Percentiles rank a stretch among this genome's conserved stretches.
Evolutionary conservation across 92 coral and sea anemone species (phyloP).

Genomic region (Hydrozoanthus gracilis): DNA sequence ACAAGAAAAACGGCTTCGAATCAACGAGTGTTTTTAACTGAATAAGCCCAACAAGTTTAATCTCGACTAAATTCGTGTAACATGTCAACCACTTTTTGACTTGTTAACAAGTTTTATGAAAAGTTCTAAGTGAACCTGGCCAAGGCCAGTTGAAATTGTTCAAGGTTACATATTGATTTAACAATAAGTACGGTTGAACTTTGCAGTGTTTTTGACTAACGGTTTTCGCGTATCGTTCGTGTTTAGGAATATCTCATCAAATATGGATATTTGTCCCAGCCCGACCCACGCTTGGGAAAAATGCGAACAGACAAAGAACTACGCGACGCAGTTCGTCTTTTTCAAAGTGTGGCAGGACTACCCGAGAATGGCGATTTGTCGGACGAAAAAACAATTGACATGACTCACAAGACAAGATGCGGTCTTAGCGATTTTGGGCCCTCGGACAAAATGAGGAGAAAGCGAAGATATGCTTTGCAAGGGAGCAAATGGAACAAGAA

Average conservation of each 20-base stretch:
- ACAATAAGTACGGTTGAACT: too few relatives aligned
- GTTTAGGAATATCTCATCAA: slow-evolving; percentile 73
- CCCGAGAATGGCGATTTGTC: slow-evolving; percentile 74
- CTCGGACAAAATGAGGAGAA: slow-evolving; percentile 77
- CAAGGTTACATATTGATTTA: too few relatives aligned
- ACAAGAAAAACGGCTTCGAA: too few relatives aligned
- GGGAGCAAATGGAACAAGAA: slow-evolving; percentile 81
- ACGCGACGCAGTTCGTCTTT: slow-evolving; percentile 56
- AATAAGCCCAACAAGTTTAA: too few relatives aligned
- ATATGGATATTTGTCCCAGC: slow-evolving; percentile 76
- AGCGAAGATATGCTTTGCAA: slow-evolving; percentile 79
- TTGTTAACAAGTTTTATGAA: too few relatives aligned
- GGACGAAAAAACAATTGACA: slow-evolving; percentile 68
- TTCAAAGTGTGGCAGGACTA: slow-evolving; percentile 80
- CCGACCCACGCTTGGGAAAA: slow-evolving; percentile 77
- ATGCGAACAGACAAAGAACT: slow-evolving; percentile 67
- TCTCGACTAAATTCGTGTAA: too few relatives aligned
- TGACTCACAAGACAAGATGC: slow-evolving; percentile 77
- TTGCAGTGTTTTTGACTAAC: too few relatives aligned
- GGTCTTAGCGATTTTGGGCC: slow-evolving; percentile 89
- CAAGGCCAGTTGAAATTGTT: too few relatives aligned
- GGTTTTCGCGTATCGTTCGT: not conserved
- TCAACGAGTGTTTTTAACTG: too few relatives aligned
- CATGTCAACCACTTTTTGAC: too few relatives aligned
- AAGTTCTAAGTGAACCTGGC: too few relatives aligned